Conservation (phyloP, 2,797 vertebrate genomes). For the Lateolabrax maculatus region DNA sequence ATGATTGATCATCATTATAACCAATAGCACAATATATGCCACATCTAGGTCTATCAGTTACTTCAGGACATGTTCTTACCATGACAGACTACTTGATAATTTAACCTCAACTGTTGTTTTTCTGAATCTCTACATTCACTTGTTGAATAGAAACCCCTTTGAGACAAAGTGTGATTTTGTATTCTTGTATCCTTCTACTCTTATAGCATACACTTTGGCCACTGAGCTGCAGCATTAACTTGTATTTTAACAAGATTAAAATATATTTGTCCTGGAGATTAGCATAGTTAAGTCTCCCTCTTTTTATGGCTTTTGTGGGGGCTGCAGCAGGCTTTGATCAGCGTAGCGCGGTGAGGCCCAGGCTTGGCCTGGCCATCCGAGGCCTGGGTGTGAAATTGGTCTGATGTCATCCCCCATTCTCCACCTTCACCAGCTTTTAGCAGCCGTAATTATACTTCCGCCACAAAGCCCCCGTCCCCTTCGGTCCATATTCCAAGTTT, state of each 20-base stretch:
- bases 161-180: constrained; percentile 53
- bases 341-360: constrained; percentile 91
- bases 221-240: constrained; percentile 96
- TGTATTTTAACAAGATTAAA: constrained; percentile 99
- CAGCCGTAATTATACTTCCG: constrained; percentile 98
- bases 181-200: constrained; percentile 75
- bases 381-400: constrained; percentile 98
- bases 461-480: constrained; percentile 93
- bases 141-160: constrained; percentile 14
- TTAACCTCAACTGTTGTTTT: constrained; percentile 59
- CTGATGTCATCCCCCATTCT: constrained; percentile 99
- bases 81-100: constrained; percentile 38
- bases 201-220: constrained; percentile 91
- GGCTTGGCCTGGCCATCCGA: constrained; percentile 92
- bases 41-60: neutral
- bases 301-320: constrained; percentile 88
- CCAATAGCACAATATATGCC: neutral
- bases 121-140: constrained; percentile 1
- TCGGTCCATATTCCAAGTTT: constrained; percentile 97
- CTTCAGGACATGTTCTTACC: constrained; percentile 2
- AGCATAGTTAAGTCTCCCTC: constrained; percentile 94
- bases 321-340: constrained; percentile 97
- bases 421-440: constrained; percentile 93
- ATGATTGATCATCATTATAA: neutral
- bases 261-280: constrained; percentile 99